Conservation (phyloP, 2,888 invertebrate species). For the Andrena haemorrhoa region DNA sequence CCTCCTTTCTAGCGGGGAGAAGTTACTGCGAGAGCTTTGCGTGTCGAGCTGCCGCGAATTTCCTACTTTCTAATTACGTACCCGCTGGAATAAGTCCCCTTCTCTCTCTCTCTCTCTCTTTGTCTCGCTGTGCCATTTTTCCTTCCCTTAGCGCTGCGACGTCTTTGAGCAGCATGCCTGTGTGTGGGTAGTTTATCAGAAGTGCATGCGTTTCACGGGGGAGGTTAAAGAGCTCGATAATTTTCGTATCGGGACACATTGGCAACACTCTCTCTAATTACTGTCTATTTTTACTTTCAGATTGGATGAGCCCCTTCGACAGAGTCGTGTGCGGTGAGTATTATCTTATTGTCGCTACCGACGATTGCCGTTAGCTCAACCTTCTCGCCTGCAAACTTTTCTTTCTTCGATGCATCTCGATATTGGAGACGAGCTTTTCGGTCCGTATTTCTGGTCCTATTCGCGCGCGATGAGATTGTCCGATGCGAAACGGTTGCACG, state of each 20-base stretch:
- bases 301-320: constrained; percentile 98
- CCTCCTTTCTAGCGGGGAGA: constrained; percentile 30
- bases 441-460: background rate
- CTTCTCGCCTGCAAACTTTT: constrained; percentile 20
- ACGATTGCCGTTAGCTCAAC: constrained; percentile 32
- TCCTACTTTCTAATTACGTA: constrained; percentile 77
- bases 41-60: constrained; percentile 65
- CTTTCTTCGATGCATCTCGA: constrained; percentile 20
- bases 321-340: constrained; percentile 98
- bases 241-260: constrained; percentile 31
- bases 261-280: constrained; percentile 48
- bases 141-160: background rate
- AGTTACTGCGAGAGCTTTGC: constrained; percentile 63
- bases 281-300: constrained; percentile 88
- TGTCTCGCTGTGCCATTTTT: background rate
- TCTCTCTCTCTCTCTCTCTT: background rate
- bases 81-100: constrained; percentile 45
- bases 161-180: background rate
- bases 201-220: constrained; percentile 54
- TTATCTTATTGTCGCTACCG: constrained; percentile 19
- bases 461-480: background rate
- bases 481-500: background rate
- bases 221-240: constrained; percentile 36
- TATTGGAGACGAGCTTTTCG: constrained; percentile 49
- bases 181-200: constrained; percentile 44